Base-by-base conservation (phyloP, 2,113 vertebrate genomes). In the Heterotilapia buettikoferi region DNA sequence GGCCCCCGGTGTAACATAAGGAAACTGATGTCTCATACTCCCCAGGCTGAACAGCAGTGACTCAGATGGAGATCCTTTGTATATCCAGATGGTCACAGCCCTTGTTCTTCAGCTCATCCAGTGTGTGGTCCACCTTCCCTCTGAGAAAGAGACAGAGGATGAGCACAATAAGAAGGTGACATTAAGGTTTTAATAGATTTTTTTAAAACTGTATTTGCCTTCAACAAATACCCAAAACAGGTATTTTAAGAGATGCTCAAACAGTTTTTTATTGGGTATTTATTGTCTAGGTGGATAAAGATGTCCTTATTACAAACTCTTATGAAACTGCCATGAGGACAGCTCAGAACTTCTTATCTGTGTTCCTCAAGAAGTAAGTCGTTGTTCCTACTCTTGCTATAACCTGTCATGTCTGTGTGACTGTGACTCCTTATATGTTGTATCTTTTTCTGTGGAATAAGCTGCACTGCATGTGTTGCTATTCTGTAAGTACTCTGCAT, bases 241-340 rank as follows among this genome's bases (percentile, higher is more conserved):
- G 24, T 50, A 11, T 29, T 29, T 11, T 50, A 50, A 18, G 5
- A 6, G 63, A 43, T 24, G 71, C 9, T 56, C 11, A 81, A 83
- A 40, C 52, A 66, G 11, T 86, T 88, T 84, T 7, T 56, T 79
- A 3, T 24, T 76, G 12, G 33, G 2, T 84, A 10, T 6, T 47
- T 92, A n/a, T 90, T 92, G 84, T 94, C 1, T 56, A 99, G 98
- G 96, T 99, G 91, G 98, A 99, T 95, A 97, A 98, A 94, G 98
- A 99, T 92, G 97, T 97, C 80, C 91, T 99, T 54, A 99, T 99
- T 91, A 99, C 98, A 88, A 99, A 99, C 92, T 98, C 98, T 0
- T 99, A 98, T 80, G 98, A 99, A 96, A 99, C 97, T 78, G 98
- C 99, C 79, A 99, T 99, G 99, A 97, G 99, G 95, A 99, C 98